Evolutionary conservation across 2,797 vertebrate genomes (phyloP), one percentile per base, ranked within the genome.

Genomic region (Clangula hyemalis): DNA sequence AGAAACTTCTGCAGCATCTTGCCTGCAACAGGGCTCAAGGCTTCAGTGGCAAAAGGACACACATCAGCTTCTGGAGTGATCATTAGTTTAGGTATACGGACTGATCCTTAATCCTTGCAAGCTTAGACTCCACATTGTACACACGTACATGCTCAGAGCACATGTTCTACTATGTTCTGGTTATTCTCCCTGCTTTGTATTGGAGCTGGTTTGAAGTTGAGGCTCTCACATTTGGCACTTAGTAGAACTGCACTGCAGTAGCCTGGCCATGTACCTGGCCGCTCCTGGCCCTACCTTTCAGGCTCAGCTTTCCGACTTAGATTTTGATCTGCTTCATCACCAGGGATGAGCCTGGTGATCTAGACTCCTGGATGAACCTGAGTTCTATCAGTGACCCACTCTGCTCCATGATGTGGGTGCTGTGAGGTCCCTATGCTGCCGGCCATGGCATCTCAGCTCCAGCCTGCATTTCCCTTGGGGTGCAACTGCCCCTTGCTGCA

Each of bases 261-360:
- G 16, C 30, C 30, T 28, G 32, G 43, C 41, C 41, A 38, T 0
- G 5, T 4, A 43, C 6, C 9, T 30, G 56, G 32, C 13, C 60
- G 53, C 54, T 38, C 79, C 41, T 34, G 49, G 72, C 15, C 21
- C 15, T 62, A 21, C 27, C n/a, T 41, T 75, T 27, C 16, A 78
- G 39, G 38, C n/a, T 24, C 27, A 28, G 18, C 11, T 71, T 86
- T 47, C 14, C 38, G 32, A 9, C 27, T 58, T 83, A 32, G 30
- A 14, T 2, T 57, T 39, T 11, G 25, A 61, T 25, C 66, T 66
- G 20, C 1, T 64, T 76, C 54, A 62, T 68, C 43, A 19, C 11
- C 0, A 0, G 3, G 2, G n/a, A 34, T 8, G 32, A 43, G 11
- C 20, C 6, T 71, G 53, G 12, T 58, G 11, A 45, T 47, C 15